Evolutionary conservation across 2,888 invertebrate species (phyloP).

Genomic region (Leptarthrus brevirostris): DNA sequence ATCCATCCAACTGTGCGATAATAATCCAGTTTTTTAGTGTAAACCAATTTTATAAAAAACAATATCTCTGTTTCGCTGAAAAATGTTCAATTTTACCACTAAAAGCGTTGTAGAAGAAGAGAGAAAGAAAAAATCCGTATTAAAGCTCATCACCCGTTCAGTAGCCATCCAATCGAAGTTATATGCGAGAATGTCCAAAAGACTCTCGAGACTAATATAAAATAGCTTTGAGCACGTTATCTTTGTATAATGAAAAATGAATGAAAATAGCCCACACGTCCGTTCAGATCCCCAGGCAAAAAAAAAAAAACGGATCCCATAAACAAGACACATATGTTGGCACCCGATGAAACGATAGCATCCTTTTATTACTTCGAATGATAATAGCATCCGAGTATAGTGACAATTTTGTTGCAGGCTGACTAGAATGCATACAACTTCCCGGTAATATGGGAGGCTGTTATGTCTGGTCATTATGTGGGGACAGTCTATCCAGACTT

Average conservation of each 20-base stretch:
- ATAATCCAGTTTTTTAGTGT: no score
- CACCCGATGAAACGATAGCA: slow-evolving; percentile 31
- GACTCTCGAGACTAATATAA: slow-evolving; percentile 16
- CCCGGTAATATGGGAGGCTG: not conserved
- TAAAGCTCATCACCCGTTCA: slow-evolving; percentile 17
- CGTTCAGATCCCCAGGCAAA: not conserved
- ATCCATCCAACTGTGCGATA: no score
- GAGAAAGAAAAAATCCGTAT: no score
- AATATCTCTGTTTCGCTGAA: no score
- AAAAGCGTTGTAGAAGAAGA: no score
- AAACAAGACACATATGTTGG: slow-evolving; percentile 28
- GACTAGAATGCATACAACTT: not conserved
- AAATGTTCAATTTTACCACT: no score
- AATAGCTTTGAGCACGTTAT: slow-evolving; percentile 43
- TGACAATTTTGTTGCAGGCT: slow-evolving; percentile 8
- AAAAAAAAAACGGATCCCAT: not conserved
- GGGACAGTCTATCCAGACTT: not conserved
- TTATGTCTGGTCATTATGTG: not conserved
- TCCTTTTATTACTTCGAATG: slow-evolving; percentile 5
- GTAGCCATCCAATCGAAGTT: slow-evolving; percentile 17
- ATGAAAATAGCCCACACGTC: slow-evolving; percentile 34
- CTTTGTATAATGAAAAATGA: slow-evolving; percentile 37
- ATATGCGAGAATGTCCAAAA: not conserved
- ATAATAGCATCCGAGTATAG: not conserved
- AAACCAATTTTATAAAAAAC: no score